Evolutionary conservation across 2,113 vertebrate genomes (phyloP).

Genomic region (Poecile atricapillus): DNA sequence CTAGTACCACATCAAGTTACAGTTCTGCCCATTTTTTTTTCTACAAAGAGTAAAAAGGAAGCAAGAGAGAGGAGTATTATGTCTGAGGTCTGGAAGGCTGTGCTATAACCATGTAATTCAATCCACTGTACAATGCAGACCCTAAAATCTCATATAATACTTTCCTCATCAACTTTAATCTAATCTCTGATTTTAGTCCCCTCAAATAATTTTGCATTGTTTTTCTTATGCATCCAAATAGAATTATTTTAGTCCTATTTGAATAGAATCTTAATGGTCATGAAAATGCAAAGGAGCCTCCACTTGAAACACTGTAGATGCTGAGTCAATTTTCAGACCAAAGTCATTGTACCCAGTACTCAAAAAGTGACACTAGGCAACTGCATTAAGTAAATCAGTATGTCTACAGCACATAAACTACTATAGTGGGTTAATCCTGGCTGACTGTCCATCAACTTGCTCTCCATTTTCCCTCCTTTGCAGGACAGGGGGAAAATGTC

Average conservation of each 20-base stretch:
- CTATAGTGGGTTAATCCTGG: neutral
- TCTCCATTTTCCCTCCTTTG: neutral
- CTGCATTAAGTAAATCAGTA: neutral
- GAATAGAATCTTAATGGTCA: neutral
- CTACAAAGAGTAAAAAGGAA: neutral
- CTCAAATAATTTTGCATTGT: neutral
- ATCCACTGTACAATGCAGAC: neutral
- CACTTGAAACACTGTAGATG: neutral
- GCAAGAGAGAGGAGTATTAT: neutral
- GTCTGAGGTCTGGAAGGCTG: neutral
- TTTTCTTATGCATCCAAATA: neutral
- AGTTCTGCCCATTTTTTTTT: neutral
- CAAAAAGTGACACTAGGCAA: neutral
- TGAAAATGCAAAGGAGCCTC: neutral
- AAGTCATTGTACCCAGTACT: neutral
- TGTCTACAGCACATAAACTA: neutral
- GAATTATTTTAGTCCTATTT: neutral
- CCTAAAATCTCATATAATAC: neutral
- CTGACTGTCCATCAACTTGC: neutral
- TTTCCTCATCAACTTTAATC: neutral
- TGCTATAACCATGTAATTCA: neutral
- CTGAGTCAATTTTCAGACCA: neutral
- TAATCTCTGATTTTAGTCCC: neutral
- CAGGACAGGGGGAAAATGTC: neutral
- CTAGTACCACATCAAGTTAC: neutral